Evolutionary conservation across 2,113 vertebrate genomes (phyloP).

Genomic region (Mugil cephalus): DNA sequence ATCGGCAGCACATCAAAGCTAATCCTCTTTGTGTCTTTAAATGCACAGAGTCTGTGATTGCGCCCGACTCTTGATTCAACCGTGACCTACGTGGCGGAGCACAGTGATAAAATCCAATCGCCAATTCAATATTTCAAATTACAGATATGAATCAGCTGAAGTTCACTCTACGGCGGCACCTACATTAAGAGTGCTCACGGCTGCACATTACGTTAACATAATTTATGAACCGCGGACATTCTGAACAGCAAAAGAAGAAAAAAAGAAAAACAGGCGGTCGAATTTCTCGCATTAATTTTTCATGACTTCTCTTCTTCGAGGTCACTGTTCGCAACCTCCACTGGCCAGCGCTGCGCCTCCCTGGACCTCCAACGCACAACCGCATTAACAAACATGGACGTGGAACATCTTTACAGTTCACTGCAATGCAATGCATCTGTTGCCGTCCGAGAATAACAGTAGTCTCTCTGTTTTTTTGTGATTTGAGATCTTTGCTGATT

Average conservation of each 20-base stretch:
- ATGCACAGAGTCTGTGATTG: constrained; percentile 13
- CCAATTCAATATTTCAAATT: constrained; percentile 43
- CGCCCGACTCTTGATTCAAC: constrained; percentile 36
- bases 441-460: constrained; percentile 40
- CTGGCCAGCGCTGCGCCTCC: constrained; percentile 34
- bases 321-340: constrained; percentile 70
- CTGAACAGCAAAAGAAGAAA: constrained; percentile 46
- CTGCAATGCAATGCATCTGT: constrained; percentile 27
- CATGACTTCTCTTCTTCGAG: constrained; percentile 74
- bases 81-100: constrained; percentile 47
- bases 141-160: constrained; percentile 47
- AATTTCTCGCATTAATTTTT: constrained; percentile 77
- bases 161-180: constrained; percentile 20
- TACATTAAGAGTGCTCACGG: neutral
- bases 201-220: constrained; percentile 31
- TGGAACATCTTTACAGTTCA: constrained; percentile 33
- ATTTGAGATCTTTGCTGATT: constrained; percentile 13
- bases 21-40: constrained; percentile 13
- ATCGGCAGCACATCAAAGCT: constrained; percentile 18
- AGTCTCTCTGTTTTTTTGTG: neutral
- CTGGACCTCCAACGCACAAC: constrained; percentile 38
- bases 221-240: constrained; percentile 37
- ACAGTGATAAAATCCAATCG: constrained; percentile 57
- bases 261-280: constrained; percentile 52
- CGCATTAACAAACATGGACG: constrained; percentile 49